These are phyloP conservation scores for Bombus terrestris DNA, from an alignment of 1,140 invertebrate genomes.

Conservation along the genomic window DNA sequence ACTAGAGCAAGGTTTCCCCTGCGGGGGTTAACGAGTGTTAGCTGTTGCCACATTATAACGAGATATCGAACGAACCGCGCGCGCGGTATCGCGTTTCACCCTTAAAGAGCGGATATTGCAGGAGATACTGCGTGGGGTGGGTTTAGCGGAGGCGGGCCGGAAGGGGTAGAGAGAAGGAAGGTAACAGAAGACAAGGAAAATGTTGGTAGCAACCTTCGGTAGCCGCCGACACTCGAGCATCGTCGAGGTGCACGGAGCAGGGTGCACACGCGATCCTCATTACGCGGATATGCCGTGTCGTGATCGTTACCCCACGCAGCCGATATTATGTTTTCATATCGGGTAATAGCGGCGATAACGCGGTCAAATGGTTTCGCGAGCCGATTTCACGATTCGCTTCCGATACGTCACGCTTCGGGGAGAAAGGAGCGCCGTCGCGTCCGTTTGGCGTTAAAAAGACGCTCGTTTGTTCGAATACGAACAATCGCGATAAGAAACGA, in stretches of 20 bases:
- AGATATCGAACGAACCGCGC: conserved; percentile 72
- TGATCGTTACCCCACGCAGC: conserved; percentile 57
- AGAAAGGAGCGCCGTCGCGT: neutral
- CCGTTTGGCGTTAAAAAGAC: neutral
- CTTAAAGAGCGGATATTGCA: conserved; percentile 72
- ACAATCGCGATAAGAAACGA: neutral
- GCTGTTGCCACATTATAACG: conserved; percentile 73
- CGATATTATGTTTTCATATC: conserved; percentile 65
- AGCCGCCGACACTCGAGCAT: conserved; percentile 43
- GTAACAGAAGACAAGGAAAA: conserved; percentile 42
- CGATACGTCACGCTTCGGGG: conserved; percentile 7
- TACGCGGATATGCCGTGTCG: conserved; percentile 59
- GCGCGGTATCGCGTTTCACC: conserved; percentile 76
- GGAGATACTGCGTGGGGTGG: conserved; percentile 31
- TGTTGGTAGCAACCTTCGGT: conserved; percentile 46
- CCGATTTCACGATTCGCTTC: conserved; percentile 14
- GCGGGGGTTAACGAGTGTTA: conserved; percentile 75
- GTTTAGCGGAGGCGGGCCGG: neutral
- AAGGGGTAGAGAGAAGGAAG: neutral
- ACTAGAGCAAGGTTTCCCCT: conserved; percentile 54
- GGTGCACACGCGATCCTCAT: conserved; percentile 63
- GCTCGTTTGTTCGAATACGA: neutral
- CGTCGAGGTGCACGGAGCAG: neutral
- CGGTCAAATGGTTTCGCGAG: conserved; percentile 17
- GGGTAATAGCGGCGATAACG: conserved; percentile 52